phyloP scores from a whole-genome alignment of 2,888 invertebrate genomes.

The Erebia ligea region DNA sequence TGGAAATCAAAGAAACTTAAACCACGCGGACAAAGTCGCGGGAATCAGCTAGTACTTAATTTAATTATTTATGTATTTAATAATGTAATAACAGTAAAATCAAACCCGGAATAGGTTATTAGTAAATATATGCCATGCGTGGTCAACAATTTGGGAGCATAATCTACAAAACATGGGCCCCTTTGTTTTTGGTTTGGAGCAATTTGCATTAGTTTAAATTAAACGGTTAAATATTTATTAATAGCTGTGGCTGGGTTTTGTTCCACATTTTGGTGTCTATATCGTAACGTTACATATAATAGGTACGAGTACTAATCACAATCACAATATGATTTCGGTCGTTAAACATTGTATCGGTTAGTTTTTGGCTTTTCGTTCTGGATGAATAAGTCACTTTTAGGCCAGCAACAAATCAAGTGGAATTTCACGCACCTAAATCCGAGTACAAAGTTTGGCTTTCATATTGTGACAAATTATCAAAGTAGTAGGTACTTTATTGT shows the following conservation, averaged over 20 bases:
- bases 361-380: constrained; percentile 7
- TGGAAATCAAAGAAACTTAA: no score
- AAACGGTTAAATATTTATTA: constrained; percentile 38
- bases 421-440: no score
- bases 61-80: no score
- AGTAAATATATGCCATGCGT: constrained; percentile 9
- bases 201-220: constrained; percentile 38
- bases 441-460: no score
- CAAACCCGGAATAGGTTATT: constrained; percentile 7
- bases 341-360: constrained; percentile 2
- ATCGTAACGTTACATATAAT: constrained; percentile 26
- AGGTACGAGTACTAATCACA: constrained; percentile 31
- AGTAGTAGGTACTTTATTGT: no score
- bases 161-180: constrained; percentile 35
- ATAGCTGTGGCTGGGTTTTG: constrained; percentile 34
- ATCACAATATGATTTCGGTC: constrained; percentile 24
- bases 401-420: no score
- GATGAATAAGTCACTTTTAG: background rate
- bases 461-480: no score
- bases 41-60: no score
- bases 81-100: background rate
- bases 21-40: no score
- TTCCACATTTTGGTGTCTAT: constrained; percentile 26
- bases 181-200: constrained; percentile 31
- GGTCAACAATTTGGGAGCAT: constrained; percentile 28